These are phyloP conservation scores for Drosophila arawakana DNA, from an alignment of 1,140 invertebrate species.

Conservation along the genomic window DNA sequence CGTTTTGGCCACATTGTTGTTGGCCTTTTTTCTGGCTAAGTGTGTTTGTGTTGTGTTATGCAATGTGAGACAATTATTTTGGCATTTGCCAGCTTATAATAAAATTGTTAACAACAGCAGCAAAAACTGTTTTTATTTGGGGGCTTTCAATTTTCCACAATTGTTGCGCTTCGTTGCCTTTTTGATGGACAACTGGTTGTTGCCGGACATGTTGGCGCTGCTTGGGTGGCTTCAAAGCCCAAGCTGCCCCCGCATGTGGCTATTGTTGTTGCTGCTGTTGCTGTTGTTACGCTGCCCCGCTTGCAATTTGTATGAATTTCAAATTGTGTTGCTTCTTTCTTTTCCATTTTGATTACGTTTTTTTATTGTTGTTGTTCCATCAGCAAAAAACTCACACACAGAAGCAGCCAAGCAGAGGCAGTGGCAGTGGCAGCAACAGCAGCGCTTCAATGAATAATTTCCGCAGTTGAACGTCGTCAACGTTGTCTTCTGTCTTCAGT, in stretches of 20 bases:
- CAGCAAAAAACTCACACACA: conserved; percentile 24
- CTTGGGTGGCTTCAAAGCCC: conserved; percentile 63
- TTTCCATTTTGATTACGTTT: conserved; percentile 7
- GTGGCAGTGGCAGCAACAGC: conserved; percentile 29
- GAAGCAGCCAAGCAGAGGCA: conserved; percentile 18
- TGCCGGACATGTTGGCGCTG: conserved; percentile 72
- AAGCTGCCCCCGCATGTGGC: conserved; percentile 40
- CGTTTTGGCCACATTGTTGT: conserved; percentile 39
- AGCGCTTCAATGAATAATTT: conserved; percentile 79
- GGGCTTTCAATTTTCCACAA: conserved; percentile 30
- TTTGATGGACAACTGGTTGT: conserved; percentile 65
- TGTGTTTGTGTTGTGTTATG: conserved; percentile 37
- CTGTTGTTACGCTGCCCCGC: conserved; percentile 55
- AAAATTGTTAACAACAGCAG: conserved; percentile 30
- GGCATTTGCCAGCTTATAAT: conserved; percentile 28
- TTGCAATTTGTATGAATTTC: conserved; percentile 81
- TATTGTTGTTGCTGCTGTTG: conserved; percentile 44
- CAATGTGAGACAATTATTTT: conserved; percentile 61
- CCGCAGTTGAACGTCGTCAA: conserved; percentile 66
- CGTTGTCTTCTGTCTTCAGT: conserved; percentile 31
- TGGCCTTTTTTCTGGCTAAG: not conserved
- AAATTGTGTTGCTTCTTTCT: conserved; percentile 59
- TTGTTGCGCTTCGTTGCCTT: conserved; percentile 68
- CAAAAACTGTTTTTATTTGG: conserved; percentile 23
- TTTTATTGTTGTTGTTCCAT: conserved; percentile 18